Percentiles rank a stretch among this genome's conserved stretches.
Evolutionary conservation across 2,888 invertebrate genomes (phyloP).

Genomic region (Nomada ferruginata): DNA sequence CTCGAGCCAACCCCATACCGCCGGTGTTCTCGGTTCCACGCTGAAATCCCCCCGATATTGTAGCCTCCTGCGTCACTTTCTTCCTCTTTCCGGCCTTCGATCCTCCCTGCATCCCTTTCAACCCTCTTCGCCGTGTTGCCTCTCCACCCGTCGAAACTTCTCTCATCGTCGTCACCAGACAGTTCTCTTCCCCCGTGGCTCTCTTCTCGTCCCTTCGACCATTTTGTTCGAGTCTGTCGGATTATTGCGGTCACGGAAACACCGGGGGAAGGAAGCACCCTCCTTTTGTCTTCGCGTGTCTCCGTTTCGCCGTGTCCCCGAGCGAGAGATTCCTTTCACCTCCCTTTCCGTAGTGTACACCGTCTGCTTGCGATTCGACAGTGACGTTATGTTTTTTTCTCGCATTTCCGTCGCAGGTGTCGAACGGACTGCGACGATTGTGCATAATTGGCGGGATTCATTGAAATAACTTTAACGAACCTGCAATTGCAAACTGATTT

Average conservation of each 20-base stretch:
- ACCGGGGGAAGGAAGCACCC: constrained; percentile 34
- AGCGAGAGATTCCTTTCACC: constrained; percentile 1
- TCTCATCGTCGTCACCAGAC: not conserved
- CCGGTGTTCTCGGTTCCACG: constrained; percentile 13
- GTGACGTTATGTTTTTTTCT: not conserved
- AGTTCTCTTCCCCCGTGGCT: constrained; percentile 9
- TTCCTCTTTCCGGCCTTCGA: constrained; percentile 43
- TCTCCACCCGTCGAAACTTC: constrained; percentile 2
- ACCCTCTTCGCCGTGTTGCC: not conserved
- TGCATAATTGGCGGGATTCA: too few species aligned
- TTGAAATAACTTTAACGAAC: too few species aligned
- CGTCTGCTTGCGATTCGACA: constrained; percentile 4
- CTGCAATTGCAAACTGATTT: too few species aligned
- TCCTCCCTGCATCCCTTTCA: constrained; percentile 1
- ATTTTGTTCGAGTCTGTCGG: constrained; percentile 59
- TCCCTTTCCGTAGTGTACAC: not conserved
- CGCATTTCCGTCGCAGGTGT: not conserved
- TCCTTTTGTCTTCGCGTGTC: constrained; percentile 38
- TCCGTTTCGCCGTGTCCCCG: constrained; percentile 1
- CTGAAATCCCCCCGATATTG: constrained; percentile 55
- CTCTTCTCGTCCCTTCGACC: constrained; percentile 24
- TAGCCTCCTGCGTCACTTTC: constrained; percentile 37
- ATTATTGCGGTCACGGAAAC: constrained; percentile 66
- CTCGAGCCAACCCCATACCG: constrained; percentile 8
- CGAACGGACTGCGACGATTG: not conserved